Evolutionary conservation across 2,797 vertebrate species (phyloP).

Genomic region (Potorous gilbertii): DNA sequence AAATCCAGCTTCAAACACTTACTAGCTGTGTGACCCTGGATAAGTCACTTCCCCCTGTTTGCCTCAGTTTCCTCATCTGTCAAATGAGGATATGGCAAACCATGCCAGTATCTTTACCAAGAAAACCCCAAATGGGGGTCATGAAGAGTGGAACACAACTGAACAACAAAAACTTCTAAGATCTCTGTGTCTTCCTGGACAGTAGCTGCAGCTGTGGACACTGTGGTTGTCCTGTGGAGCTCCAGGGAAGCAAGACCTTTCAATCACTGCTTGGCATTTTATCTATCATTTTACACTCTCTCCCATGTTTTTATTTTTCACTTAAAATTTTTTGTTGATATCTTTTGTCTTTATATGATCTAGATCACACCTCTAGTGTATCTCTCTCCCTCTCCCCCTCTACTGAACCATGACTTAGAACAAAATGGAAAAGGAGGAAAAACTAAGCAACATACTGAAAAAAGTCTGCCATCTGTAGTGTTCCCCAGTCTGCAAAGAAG

Average conservation of each 20-base stretch:
- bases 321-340: not conserved
- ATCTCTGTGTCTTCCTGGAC: not conserved
- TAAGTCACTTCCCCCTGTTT: not conserved
- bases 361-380: not conserved
- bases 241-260: not conserved
- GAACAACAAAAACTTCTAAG: not conserved
- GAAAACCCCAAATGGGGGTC: not conserved
- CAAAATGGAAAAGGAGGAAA: not conserved
- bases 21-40: not conserved
- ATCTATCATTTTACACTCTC: not conserved
- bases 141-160: not conserved
- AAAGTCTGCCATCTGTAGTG: not conserved
- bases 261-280: not conserved
- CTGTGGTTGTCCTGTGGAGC: not conserved
- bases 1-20: not conserved
- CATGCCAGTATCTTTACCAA: not conserved
- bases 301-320: not conserved
- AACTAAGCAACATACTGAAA: not conserved
- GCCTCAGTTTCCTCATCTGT: not conserved
- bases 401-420: not conserved
- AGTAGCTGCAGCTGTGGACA: not conserved
- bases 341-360: not conserved
- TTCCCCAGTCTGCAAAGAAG: not conserved
- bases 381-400: not conserved
- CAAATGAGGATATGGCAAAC: not conserved